Conservation (phyloP, 1,140 invertebrate genomes). For the Aethina tumida region DNA sequence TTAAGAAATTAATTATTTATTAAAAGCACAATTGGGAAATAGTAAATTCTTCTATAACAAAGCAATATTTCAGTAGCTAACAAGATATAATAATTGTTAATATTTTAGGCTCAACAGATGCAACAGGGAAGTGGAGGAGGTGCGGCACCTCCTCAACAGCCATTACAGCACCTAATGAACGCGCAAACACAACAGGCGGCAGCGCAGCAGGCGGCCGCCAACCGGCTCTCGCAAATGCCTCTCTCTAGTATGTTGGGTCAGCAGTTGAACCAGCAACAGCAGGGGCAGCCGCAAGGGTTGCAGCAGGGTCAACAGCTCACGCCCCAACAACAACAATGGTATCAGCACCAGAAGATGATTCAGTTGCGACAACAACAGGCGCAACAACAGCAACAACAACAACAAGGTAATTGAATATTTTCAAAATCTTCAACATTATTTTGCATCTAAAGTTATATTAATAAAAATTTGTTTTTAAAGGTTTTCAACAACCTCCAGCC, state of each 20-base stretch:
- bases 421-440: no score
- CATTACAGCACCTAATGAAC: constrained; percentile 43
- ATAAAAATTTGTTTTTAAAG: no score
- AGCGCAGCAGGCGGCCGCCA: constrained; percentile 30
- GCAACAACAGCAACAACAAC: constrained; percentile 8
- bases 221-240: constrained; percentile 31
- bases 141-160: constrained; percentile 35
- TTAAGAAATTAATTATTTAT: not conserved
- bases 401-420: no score
- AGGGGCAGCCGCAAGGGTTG: constrained; percentile 34
- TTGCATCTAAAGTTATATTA: no score
- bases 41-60: not conserved
- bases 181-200: constrained; percentile 37
- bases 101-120: constrained; percentile 26
- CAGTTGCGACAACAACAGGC: constrained; percentile 38
- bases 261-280: constrained; percentile 37
- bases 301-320: constrained; percentile 38
- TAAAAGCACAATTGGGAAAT: not conserved
- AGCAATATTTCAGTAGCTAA: not conserved
- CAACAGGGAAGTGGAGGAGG: constrained; percentile 29
- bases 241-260: no score
- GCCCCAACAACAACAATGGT: constrained; percentile 40
- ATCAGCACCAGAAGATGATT: constrained; percentile 47
- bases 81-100: not conserved
- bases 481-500: constrained; percentile 33